A percentile compares a stretch with the other conserved stretches of the same genome.
These are phyloP conservation scores for Mandrillus leucophaeus DNA, from an alignment of 2,113 vertebrate species.

Conservation along the genomic window DNA sequence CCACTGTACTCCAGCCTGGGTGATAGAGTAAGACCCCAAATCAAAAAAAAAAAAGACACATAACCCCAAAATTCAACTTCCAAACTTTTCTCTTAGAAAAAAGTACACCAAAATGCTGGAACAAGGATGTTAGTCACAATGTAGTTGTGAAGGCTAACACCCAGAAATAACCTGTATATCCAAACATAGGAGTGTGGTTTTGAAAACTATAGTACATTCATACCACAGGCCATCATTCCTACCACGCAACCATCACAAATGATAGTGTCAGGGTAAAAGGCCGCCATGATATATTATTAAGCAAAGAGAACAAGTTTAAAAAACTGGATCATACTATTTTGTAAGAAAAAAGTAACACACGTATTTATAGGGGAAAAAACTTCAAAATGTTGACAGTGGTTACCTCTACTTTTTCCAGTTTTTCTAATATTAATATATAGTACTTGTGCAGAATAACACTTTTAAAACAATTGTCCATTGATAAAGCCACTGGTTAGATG, in stretches of 20 bases:
- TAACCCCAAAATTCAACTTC: neutral
- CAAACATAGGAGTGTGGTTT: neutral
- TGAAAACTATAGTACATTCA: too few species aligned
- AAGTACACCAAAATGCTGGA: neutral
- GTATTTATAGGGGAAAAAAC: accelerated
- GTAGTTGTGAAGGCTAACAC: neutral
- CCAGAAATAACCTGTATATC: neutral
- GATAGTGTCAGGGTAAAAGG: neutral
- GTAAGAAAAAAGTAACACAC: neutral
- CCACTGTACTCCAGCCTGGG: too few species aligned
- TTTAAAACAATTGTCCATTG: neutral
- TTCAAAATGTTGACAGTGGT: neutral
- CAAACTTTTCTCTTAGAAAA: neutral
- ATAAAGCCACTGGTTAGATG: neutral
- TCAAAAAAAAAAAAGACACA: too few species aligned
- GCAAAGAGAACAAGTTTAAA: neutral
- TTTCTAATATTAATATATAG: neutral
- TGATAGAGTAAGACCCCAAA: too few species aligned
- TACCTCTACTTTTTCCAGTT: neutral
- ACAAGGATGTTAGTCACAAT: too few species aligned
- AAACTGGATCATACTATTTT: neutral
- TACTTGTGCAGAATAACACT: neutral
- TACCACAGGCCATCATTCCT: neutral
- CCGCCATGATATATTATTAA: neutral
- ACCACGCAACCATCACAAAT: neutral